phyloP scores from a whole-genome alignment of 2,797 vertebrate species.

The Acanthurus lineatus region DNA sequence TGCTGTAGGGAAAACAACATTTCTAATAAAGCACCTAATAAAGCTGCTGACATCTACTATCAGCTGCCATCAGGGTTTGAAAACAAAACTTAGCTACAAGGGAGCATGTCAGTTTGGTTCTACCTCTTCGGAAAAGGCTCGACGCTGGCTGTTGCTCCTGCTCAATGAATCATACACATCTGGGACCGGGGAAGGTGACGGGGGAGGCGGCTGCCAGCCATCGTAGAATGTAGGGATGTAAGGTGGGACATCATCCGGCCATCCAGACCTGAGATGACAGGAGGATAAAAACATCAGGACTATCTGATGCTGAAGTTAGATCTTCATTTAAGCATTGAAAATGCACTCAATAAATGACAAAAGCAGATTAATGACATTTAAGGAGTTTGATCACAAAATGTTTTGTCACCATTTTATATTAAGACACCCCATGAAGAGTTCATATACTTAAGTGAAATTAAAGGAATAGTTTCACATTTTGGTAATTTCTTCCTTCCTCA shows the following conservation, averaged over 20 bases:
- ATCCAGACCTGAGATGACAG: conserved; percentile 78
- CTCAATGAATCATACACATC: conserved; percentile 17
- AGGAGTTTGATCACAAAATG: not conserved
- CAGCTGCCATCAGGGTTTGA: too few species aligned
- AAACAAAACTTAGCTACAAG: not conserved
- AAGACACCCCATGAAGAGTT: not conserved
- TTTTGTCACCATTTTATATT: not conserved
- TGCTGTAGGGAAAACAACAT: too few species aligned
- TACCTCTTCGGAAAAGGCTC: conserved; percentile 49
- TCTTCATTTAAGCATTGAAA: not conserved
- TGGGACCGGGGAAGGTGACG: not conserved
- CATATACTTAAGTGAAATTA: not conserved
- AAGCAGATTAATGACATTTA: not conserved
- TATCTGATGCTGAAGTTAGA: not conserved
- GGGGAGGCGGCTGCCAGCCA: conserved; percentile 82
- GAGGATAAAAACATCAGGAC: not conserved
- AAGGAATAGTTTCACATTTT: not conserved
- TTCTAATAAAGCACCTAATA: too few species aligned
- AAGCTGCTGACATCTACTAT: too few species aligned
- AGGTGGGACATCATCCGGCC: conserved; percentile 77
- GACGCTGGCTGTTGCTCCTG: conserved; percentile 67
- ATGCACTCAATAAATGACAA: not conserved
- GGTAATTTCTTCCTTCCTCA: not conserved
- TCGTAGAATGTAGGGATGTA: conserved; percentile 88
- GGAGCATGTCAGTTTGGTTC: not conserved